Conservation (phyloP, 2,888 invertebrate species). For the Hipparchia sbordonii region DNA sequence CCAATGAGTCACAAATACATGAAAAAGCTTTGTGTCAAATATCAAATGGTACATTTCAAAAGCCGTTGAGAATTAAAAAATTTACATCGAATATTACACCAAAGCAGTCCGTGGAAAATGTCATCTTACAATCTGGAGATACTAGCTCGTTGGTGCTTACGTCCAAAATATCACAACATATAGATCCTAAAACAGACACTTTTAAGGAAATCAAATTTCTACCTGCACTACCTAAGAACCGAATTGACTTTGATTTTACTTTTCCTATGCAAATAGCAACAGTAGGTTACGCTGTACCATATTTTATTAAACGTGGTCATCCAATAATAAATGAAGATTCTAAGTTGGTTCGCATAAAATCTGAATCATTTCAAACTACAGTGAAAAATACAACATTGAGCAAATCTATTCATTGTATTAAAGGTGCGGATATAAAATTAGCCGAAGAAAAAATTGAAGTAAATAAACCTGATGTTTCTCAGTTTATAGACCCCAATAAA, state of each 20-base stretch:
- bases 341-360: background rate
- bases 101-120: slow-evolving; percentile 59
- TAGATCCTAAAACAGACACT: slow-evolving; percentile 44
- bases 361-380: background rate
- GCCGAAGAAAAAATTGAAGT: background rate
- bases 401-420: slow-evolving; percentile 5
- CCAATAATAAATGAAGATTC: slow-evolving; percentile 13
- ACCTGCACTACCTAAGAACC: slow-evolving; percentile 50
- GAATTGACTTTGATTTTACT: slow-evolving; percentile 53
- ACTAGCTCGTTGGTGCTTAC: slow-evolving; percentile 56
- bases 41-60: slow-evolving; percentile 57
- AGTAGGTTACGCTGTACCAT: slow-evolving; percentile 61
- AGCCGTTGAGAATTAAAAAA: slow-evolving; percentile 61
- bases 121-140: slow-evolving; percentile 64
- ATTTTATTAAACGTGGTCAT: slow-evolving; percentile 25
- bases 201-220: slow-evolving; percentile 49
- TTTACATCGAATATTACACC: slow-evolving; percentile 57
- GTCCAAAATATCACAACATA: slow-evolving; percentile 51
- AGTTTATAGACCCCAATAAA: background rate
- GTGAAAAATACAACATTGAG: background rate
- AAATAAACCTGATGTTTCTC: background rate
- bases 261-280: slow-evolving; percentile 66
- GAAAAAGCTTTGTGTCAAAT: slow-evolving; percentile 57
- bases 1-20: slow-evolving; percentile 51
- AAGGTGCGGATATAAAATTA: background rate